These are phyloP conservation scores for Hylaeus anthracinus DNA, from an alignment of 1,140 invertebrate genomes.

Conservation along the genomic window DNA sequence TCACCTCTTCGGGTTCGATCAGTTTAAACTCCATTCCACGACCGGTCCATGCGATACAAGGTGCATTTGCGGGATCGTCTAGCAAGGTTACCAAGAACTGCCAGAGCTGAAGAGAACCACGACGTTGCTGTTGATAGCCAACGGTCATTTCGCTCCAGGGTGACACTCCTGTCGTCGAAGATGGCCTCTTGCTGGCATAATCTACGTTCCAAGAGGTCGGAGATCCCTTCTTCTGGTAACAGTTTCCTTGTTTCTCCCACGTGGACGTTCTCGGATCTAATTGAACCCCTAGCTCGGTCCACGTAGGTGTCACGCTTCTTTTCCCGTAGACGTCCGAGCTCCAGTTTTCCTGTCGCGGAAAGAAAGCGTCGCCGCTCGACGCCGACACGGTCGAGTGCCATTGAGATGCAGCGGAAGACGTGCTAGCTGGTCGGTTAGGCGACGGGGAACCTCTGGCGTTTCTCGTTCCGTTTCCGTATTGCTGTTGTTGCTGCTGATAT, in stretches of 20 bases:
- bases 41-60: slow-evolving; percentile 97
- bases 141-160: slow-evolving; percentile 73
- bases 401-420: slow-evolving; percentile 68
- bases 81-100: slow-evolving; percentile 95
- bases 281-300: slow-evolving; percentile 74
- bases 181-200: slow-evolving; percentile 63
- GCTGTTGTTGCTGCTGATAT: slow-evolving; percentile 69
- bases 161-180: slow-evolving; percentile 60
- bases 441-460: slow-evolving; percentile 64
- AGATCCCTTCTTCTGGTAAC: slow-evolving; percentile 70
- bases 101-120: slow-evolving; percentile 95
- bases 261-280: slow-evolving; percentile 67
- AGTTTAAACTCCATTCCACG: slow-evolving; percentile 96
- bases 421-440: slow-evolving; percentile 67
- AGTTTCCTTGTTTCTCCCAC: slow-evolving; percentile 71
- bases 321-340: slow-evolving; percentile 62
- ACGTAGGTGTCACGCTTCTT: slow-evolving; percentile 71
- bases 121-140: slow-evolving; percentile 79
- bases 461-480: slow-evolving; percentile 59
- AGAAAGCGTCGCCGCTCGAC: slow-evolving; percentile 51
- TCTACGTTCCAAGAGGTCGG: slow-evolving; percentile 72
- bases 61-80: slow-evolving; percentile 91
- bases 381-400: slow-evolving; percentile 66
- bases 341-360: slow-evolving; percentile 68
- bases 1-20: slow-evolving; percentile 95